These are phyloP conservation scores for Oreochromis mossambicus DNA, from an alignment of 2,797 vertebrate species.

Conservation along the genomic window DNA sequence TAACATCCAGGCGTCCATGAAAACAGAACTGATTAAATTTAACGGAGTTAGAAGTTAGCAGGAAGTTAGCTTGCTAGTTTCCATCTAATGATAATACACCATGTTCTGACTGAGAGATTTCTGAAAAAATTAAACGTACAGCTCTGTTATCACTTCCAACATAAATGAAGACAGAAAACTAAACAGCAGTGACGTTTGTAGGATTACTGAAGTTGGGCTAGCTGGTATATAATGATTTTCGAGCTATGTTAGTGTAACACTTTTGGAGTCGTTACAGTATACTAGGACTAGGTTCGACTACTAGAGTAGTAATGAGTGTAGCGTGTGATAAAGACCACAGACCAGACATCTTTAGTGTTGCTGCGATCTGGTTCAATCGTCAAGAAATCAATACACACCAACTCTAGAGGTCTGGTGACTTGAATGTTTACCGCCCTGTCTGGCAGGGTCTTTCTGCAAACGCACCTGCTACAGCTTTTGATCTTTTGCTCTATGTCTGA, in stretches of 20 bases:
- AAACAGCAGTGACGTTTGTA: neutral
- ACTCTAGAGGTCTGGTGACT: too few species aligned
- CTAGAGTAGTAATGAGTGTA: too few species aligned
- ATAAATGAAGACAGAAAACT: neutral
- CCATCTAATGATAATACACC: accelerated
- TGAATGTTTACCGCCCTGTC: too few species aligned
- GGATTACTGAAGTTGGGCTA: accelerated
- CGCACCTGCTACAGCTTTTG: too few species aligned
- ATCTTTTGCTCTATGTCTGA: neutral
- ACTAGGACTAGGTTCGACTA: too few species aligned
- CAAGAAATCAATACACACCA: too few species aligned
- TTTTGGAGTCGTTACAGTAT: too few species aligned
- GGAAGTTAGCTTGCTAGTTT: neutral
- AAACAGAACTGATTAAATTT: too few species aligned
- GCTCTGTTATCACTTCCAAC: accelerated
- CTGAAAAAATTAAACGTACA: accelerated
- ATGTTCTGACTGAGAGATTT: neutral
- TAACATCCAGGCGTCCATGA: too few species aligned
- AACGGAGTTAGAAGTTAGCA: accelerated
- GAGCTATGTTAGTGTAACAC: neutral
- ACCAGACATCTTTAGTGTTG: neutral
- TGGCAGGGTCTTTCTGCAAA: too few species aligned
- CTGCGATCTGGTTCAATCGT: neutral
- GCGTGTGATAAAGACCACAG: too few species aligned
- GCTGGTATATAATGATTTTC: accelerated